Evolutionary conservation across 1,140 invertebrate genomes (phyloP), one percentile per base, ranked within the genome.

Genomic region (Triops cancriformis): DNA sequence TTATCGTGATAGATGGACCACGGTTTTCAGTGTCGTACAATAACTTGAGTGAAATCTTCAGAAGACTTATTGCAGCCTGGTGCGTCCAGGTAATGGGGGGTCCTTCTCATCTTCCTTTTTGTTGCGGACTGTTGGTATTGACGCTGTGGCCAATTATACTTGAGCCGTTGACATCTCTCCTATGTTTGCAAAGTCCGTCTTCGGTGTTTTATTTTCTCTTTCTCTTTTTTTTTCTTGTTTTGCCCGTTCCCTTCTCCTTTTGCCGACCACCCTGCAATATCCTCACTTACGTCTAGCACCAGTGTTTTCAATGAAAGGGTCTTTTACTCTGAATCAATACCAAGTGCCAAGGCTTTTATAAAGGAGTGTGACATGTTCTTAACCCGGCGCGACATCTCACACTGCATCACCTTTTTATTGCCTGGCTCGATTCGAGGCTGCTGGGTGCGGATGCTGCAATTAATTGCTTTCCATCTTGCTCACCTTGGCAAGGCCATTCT

Each of bases 381-480:
- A 64, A 64, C 51, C 51, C 18, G 51, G 51, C 51, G 51, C 51
- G 51, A 64, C 51, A 64, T 64, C 51, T 64, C 51, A 9, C 51
- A 64, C 51, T 64, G 51, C 14, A 64, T 64, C 51, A 23, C 51
- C 51, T 64, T 64, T 64, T 64, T 64, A 64, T 64, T 64, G 51
- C n/a, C 51, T 64, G 51, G 51, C 51, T 64, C 10, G 51, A 12
- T 64, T 64, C 23, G 18, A 64, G 18, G 51, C 51, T 64, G 51
- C 51, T 64, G 51, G 51, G 51, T 64, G 51, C 51, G 51, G 51
- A 64, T 64, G 51, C 51, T 64, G 51, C 51, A 64, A 14, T 64
- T 64, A 64, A 64, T 64, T 64, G 51, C 51, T 64, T 64, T 64
- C 51, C 51, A n/a, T 64, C 51, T 64, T 64, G 51, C 51, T 64